Base-by-base conservation (phyloP, 2,797 vertebrate genomes). In the Pachyuromys duprasi region DNA sequence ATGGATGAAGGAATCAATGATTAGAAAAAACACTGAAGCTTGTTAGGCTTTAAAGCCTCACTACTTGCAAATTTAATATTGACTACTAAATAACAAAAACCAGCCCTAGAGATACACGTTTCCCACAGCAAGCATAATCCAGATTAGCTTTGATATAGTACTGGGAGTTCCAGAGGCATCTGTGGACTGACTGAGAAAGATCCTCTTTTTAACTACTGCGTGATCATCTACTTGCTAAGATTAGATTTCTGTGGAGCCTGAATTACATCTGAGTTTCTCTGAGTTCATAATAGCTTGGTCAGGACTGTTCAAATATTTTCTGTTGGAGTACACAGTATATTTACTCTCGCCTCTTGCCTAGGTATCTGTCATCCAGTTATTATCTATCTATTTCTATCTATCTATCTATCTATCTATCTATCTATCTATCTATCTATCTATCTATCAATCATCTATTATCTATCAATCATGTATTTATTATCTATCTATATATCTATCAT, bases 1-100 rank as follows among this genome's bases (percentile, higher is more conserved):
- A 67, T 65, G 62, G 45, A 39, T 86, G 6, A 3, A 42, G 42
- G 26, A 72, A 39, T 86, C 45, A 91, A 63, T 65, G 18, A 63
- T 92, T 60, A 26, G 86, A 89, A 78, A 75, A 75, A 86, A 62
- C 45, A 60, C 5, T 14, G 70, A 17, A 45, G 14, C 22, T 31
- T 62, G 24, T 60, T n/a, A 90, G 33, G 33, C 53, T 65, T 13
- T 90, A 62, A 86, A 95, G 95, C 60, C 9, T 42, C 89, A 8
- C 24, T 89, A 53, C 9, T 55, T 80, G 11, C 55, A 94, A 82
- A 62, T 86, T 94, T 55, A 93, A 36, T 20, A 63, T 4, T 62
- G 69, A 96, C 28, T 57, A 78, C n/a, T 67, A 91, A 88, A 89
- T 42, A 89, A n/a, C 63, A 93, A 74, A 88, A 95, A 55, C 63